A percentile compares a stretch with the other conserved stretches of the same genome.
Conservation (phyloP, 2,797 vertebrate species). For the Calcarius lapponicus region DNA sequence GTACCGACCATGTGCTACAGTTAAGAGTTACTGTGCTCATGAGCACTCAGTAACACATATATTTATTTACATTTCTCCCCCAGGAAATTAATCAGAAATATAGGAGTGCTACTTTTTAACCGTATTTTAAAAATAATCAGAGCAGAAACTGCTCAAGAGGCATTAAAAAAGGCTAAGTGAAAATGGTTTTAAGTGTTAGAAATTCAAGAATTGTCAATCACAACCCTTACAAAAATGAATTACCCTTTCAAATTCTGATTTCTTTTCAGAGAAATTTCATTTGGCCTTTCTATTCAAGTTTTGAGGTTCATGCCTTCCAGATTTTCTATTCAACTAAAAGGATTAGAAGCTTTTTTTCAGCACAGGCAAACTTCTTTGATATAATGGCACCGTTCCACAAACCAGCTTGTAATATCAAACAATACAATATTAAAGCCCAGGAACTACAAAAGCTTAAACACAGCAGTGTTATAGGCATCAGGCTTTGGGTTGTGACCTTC, state of each 20-base stretch:
- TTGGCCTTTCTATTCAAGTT: neutral
- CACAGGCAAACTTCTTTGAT: neutral
- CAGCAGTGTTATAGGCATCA: neutral
- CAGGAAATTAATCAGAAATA: neutral
- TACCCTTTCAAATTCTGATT: neutral
- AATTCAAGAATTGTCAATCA: neutral
- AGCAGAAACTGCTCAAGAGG: neutral
- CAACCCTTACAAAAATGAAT: neutral
- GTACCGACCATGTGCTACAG: neutral
- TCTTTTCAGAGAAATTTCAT: constrained; percentile 8
- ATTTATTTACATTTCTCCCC: neutral
- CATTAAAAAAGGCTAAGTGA: neutral
- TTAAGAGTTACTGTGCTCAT: neutral
- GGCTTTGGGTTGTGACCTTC: neutral
- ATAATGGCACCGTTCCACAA: neutral
- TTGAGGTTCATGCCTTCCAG: neutral
- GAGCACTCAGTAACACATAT: neutral
- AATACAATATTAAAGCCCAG: neutral
- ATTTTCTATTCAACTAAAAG: neutral
- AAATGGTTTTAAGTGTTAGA: neutral
- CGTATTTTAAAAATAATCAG: neutral
- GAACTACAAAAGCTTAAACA: neutral
- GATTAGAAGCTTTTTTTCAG: neutral
- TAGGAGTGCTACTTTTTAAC: neutral
- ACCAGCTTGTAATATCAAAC: neutral